Evolutionary conservation across 2,888 invertebrate genomes (phyloP).

Genomic region (Aphidius colemani): DNA sequence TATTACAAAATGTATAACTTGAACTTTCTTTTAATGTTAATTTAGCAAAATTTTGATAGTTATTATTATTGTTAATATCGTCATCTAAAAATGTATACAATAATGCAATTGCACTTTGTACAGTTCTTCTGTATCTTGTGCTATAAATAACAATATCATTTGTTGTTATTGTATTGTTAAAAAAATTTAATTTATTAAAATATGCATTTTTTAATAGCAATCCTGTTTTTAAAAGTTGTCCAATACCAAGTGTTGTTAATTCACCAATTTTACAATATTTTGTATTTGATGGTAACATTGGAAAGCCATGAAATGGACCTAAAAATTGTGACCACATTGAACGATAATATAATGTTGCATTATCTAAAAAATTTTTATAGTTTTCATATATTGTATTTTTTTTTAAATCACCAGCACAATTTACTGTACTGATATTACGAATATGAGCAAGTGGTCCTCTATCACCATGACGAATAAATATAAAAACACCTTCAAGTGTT

Average conservation of each 20-base stretch:
- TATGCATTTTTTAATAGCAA: constrained; percentile 68
- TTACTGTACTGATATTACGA: constrained; percentile 75
- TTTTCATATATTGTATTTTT: constrained; percentile 43
- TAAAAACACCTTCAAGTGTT: constrained; percentile 72
- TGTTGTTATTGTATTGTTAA: constrained; percentile 60
- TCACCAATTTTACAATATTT: constrained; percentile 83
- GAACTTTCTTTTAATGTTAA: constrained; percentile 76
- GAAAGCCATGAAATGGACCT: constrained; percentile 85
- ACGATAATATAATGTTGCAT: constrained; percentile 48
- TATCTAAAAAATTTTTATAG: constrained; percentile 51
- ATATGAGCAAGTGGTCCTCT: constrained; percentile 86
- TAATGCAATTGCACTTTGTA: constrained; percentile 85
- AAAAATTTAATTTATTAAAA: constrained; percentile 60
- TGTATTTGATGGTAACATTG: constrained; percentile 70
- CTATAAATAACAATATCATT: constrained; percentile 73
- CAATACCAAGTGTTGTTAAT: constrained; percentile 80
- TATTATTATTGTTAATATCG: no score
- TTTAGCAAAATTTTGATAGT: constrained; percentile 62
- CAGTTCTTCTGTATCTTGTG: constrained; percentile 86
- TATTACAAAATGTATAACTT: constrained; percentile 83
- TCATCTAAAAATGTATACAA: constrained; percentile 73
- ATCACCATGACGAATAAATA: constrained; percentile 87
- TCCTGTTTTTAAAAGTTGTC: constrained; percentile 83
- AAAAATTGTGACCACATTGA: constrained; percentile 73
- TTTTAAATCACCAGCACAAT: constrained; percentile 70